phyloP scores from a whole-genome alignment of 2,113 vertebrate species.

The Vulpes ferrilata region DNA sequence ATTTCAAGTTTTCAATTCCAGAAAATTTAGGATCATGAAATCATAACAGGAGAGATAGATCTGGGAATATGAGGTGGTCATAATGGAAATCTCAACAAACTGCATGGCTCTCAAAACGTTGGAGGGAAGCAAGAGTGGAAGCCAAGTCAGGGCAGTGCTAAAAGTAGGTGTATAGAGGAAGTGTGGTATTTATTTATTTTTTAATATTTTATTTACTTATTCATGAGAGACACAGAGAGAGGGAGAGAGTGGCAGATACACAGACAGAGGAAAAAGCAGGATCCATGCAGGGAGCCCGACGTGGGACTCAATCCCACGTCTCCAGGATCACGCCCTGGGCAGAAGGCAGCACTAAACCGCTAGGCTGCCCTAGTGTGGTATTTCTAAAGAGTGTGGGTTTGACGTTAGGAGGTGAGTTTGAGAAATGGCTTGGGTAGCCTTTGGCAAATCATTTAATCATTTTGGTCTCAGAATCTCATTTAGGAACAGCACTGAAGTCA shows the following conservation, averaged over 20 bases:
- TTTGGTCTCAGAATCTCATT: background rate
- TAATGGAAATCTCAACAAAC: background rate
- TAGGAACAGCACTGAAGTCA: background rate
- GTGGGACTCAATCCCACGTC: too few species aligned
- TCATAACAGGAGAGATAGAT: background rate
- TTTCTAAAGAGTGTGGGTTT: background rate
- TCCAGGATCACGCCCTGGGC: too few species aligned
- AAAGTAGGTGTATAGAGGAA: background rate
- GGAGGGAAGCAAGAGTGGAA: background rate
- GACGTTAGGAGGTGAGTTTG: background rate
- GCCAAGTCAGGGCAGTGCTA: background rate
- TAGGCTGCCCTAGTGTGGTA: too few species aligned
- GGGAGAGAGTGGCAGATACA: too few species aligned
- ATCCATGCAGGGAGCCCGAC: too few species aligned
- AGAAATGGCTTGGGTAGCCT: background rate
- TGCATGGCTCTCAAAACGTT: background rate
- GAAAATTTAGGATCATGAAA: background rate
- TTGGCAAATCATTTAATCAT: background rate
- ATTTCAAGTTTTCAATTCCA: background rate
- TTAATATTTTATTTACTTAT: too few species aligned
- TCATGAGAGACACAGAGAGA: too few species aligned
- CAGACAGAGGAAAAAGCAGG: too few species aligned
- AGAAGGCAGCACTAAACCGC: too few species aligned
- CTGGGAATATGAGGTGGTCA: background rate
- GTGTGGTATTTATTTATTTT: too few species aligned